Base-by-base conservation (phyloP, 1,140 invertebrate genomes). In the Philotrypesis tridentata region DNA sequence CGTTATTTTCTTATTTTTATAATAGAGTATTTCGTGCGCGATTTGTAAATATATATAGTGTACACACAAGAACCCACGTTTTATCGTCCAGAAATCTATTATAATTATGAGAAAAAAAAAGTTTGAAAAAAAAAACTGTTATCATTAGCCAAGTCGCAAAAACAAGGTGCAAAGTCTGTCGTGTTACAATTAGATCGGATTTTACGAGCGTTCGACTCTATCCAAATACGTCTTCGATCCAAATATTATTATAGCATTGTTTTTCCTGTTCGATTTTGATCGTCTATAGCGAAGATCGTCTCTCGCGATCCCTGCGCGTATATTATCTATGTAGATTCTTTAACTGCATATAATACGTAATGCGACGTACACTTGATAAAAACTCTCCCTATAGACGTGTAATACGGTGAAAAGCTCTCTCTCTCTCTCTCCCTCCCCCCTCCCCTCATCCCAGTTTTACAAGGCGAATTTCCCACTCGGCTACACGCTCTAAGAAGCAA, bases 301-400 rank as follows among this genome's bases (percentile, higher is more conserved):
- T 11, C 31, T 70, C 43, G 29, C 33, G 25, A 31, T 27, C 31
- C n/a, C 40, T 75, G 14, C 68, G 6, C n/a, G n/a, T n/a, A n/a
- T n/a, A n/a, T n/a, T 55, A 55, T 55, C 14, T 80, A 9, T 33
- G 55, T n/a, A 55, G 4, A 73, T 80, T 77, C 65, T 77, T 83
- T 83, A 83, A 83, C 83, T 81, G 79, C 83, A 81, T 81, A 84
- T 84, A 84, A 37, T 37, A 37, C 9, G 9, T 37, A 37, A 37
- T 9, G 9, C 9, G 33, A 37, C 33, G 9, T 37, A n/a, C n/a
- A n/a, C n/a, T n/a, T n/a, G n/a, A n/a, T n/a, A n/a, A n/a, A n/a
- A n/a, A n/a, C n/a, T n/a, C n/a, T n/a, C n/a, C n/a, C n/a, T n/a
- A n/a, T n/a, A n/a, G n/a, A n/a, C n/a, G n/a, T n/a, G n/a, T n/a